A percentile compares a stretch with the other conserved stretches of the same genome.
phyloP scores from a whole-genome alignment of 1,140 invertebrate species.

The Psix sp. region DNA sequence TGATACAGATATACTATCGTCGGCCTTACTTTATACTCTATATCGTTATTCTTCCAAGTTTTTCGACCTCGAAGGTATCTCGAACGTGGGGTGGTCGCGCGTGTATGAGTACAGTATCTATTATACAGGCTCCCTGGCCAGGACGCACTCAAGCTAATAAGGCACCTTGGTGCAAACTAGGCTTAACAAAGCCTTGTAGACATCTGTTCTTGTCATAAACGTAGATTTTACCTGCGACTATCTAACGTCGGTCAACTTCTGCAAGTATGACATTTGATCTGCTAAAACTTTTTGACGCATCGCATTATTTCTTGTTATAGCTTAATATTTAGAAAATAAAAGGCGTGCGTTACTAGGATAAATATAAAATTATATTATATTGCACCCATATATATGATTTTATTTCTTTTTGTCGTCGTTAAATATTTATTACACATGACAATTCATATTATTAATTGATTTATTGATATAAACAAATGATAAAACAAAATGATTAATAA shows the following conservation, averaged over 20 bases:
- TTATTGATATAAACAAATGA: no score
- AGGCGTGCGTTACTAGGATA: no score
- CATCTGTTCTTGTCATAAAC: conserved; percentile 76
- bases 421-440: no score
- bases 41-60: conserved; percentile 64
- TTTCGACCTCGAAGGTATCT: conserved; percentile 48
- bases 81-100: conserved; percentile 50
- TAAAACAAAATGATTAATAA: no score
- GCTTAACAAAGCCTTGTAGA: conserved; percentile 73
- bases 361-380: no score
- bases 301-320: conserved; percentile 18
- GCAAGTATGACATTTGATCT: conserved; percentile 51
- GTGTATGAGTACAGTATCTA: conserved; percentile 54
- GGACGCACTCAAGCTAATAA: conserved; percentile 63
- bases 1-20: conserved; percentile 78
- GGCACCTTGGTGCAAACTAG: conserved; percentile 71
- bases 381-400: no score
- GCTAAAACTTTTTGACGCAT: conserved; percentile 23
- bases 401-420: no score
- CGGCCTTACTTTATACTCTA: conserved; percentile 67
- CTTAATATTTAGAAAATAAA: conserved; percentile 12
- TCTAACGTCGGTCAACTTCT: conserved; percentile 44
- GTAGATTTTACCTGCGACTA: conserved; percentile 68
- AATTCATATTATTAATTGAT: no score
- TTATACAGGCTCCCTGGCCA: conserved; percentile 36